A percentile compares a stretch with the other conserved stretches of the same genome.
Evolutionary conservation across 2,113 vertebrate genomes (phyloP).

Genomic region (Aramus guarauna): DNA sequence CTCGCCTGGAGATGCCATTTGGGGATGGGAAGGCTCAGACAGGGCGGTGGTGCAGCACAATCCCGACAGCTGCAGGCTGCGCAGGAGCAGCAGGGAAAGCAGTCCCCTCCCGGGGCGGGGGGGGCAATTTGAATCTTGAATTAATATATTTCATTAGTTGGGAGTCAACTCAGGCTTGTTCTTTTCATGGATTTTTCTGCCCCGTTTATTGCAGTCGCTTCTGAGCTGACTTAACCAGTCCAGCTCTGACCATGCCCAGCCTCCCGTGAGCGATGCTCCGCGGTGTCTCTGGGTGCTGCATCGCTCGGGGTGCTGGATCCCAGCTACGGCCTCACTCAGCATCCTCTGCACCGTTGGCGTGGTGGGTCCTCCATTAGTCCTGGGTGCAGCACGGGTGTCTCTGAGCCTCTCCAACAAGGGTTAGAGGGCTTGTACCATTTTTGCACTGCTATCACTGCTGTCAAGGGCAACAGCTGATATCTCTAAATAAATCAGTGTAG

Average conservation of each 20-base stretch:
- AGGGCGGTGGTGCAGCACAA: not conserved
- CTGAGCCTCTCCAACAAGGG: not conserved
- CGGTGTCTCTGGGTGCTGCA: rapidly evolving
- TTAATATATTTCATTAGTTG: not conserved
- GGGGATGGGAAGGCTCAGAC: not conserved
- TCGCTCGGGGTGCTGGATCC: rapidly evolving
- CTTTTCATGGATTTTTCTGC: not conserved
- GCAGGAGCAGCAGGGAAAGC: not conserved
- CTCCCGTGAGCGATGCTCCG: rapidly evolving
- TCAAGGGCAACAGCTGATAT: not conserved
- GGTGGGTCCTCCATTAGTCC: rapidly evolving
- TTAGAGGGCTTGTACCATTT: not conserved
- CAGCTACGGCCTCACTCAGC: not conserved
- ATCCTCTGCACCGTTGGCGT: rapidly evolving
- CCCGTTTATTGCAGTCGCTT: not conserved
- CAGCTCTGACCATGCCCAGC: not conserved
- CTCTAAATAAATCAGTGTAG: not conserved
- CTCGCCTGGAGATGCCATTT: not conserved
- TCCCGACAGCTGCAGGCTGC: not conserved
- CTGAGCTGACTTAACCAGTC: not conserved
- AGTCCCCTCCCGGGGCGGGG: not conserved
- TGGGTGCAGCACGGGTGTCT: not conserved
- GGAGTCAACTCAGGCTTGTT: not conserved
- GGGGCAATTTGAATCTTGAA: not conserved
- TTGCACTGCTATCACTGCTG: not conserved